Evolutionary conservation across 1,140 invertebrate genomes (phyloP), one percentile per base, ranked within the genome.

Genomic region (Diprion similis): DNA sequence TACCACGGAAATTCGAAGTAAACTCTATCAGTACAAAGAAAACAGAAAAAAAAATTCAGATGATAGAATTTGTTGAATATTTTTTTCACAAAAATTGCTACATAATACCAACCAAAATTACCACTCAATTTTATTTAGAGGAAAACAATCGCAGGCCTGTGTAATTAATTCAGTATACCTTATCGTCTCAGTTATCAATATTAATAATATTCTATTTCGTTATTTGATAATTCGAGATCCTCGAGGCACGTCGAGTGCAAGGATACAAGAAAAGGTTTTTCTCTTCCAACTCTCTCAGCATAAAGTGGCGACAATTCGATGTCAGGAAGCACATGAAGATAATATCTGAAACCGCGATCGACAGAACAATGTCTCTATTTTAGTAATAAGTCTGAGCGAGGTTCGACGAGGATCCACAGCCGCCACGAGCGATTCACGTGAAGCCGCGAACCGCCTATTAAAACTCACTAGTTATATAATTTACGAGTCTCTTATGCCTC

Each of bases 331-430:
- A 9, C 4, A 15, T 59, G 11, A 59, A 59, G 11, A 59, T 59
- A 59, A 17, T 59, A 17, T 59, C 51, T 13, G 0, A 59, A 17
- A 17, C 11, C 51, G 51, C 51, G 6, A 59, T 59, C 51, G n/a
- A 4, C 11, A 6, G 51, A 73, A 78, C 77, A 78, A 78, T 78
- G 75, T 74, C 75, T 75, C 76, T 78, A 78, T 78, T 78, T 78
- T 73, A 76, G 77, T 75, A 1, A 1, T 4, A 4, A 37, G 24
- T 37, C 24, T 15, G 51, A 59, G 51, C 11, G 11, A 59, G 11
- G 51, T 59, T 37, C 51, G n/a, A 17, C 51, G 11, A 8, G 8
- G 24, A 37, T 37, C 73, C 76, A 37, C 24, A 37, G 24, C 24
- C 75, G 77, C 75, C 77, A 76, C 75, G 66, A 73, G 46, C 73